Evolutionary conservation across 2,888 invertebrate genomes (phyloP).

Genomic region (Caenorhabditis virilis): DNA sequence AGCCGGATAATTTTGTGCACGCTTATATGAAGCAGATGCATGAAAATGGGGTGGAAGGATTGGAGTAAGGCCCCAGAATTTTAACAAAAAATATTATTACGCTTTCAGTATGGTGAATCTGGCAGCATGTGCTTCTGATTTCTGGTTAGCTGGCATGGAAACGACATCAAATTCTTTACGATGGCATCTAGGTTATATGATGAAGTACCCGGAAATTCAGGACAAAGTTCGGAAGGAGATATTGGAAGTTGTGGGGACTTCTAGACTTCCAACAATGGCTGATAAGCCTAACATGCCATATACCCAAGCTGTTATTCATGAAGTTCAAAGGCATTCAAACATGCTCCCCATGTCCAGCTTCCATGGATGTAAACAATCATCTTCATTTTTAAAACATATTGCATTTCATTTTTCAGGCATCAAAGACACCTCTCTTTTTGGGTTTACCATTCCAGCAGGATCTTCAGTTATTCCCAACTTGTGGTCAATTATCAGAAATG

Average conservation of each 20-base stretch:
- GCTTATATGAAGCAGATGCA: too few relatives aligned
- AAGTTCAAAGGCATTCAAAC: conserved; percentile 39
- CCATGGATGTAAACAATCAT: neutral
- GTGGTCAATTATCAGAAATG: conserved; percentile 36
- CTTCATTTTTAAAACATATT: too few relatives aligned
- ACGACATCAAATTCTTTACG: conserved; percentile 48
- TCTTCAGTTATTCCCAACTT: conserved; percentile 30
- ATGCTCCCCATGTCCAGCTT: conserved; percentile 30
- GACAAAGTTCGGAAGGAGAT: conserved; percentile 45
- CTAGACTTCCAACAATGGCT: conserved; percentile 28
- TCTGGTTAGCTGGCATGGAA: conserved; percentile 58
- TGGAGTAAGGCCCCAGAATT: too few relatives aligned
- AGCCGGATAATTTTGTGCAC: conserved; percentile 43
- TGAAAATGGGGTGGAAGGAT: too few relatives aligned
- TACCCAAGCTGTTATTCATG: conserved; percentile 34
- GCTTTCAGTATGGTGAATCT: conserved; percentile 20
- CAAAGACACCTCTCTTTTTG: conserved; percentile 20
- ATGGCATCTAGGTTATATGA: conserved; percentile 46
- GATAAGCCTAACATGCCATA: conserved; percentile 42
- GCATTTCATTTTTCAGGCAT: conserved; percentile 23
- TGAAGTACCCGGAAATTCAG: conserved; percentile 46
- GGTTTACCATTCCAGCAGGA: conserved; percentile 16
- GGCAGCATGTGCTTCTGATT: conserved; percentile 29
- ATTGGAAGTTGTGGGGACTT: conserved; percentile 25
- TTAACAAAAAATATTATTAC: too few relatives aligned